Evolutionary conservation across 2,113 vertebrate species (phyloP), one percentile per base, ranked within the genome.

Genomic region (Brachionichthys hirsutus): DNA sequence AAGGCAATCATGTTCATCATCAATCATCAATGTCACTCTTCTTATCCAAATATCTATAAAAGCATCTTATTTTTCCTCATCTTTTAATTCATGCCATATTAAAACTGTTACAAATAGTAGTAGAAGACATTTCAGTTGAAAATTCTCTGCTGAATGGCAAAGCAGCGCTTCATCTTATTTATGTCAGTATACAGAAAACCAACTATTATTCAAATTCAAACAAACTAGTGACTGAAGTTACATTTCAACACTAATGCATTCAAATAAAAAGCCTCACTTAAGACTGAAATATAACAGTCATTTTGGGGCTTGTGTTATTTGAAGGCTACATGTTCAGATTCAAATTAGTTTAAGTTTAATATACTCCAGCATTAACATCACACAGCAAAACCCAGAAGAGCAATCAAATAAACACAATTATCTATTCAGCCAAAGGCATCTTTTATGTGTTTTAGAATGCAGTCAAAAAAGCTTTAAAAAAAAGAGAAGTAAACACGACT

Each of bases 61-160:
- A 67, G 47, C 52, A 10, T 48, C 17, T 42, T 30, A 30, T 30
- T 30, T 30, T 30, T 30, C 4, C 24, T 30, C 24, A 30, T 30
- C 8, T 4, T 30, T 8, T 30, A 30, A 30, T 8, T 30, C 24
- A 30, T 30, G 24, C 3, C 24, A 30, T 30, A 8, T 30, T 30
- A 30, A 30, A 30, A 30, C 24, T 30, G 24, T 30, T 30, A 30
- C 24, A 30, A 30, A 30, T 30, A 30, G 24, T 45, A 42, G 45
- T 48, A 70, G 64, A 73, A 78, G 79, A 82, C 54, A 67, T 55
- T 52, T 56, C 50, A 19, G 40, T 62, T 48, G 54, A 45, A 12
- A 43, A 42, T 68, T 19, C 12, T 61, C 24, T 30, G 8, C 24
- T 69, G 2, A 56, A 51, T 5, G 49, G 22, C 14, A 9, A 63